Evolutionary conservation across 2,888 invertebrate genomes (phyloP), one percentile per base, ranked within the genome.

Genomic region (Pristionchus fissidentatus): DNA sequence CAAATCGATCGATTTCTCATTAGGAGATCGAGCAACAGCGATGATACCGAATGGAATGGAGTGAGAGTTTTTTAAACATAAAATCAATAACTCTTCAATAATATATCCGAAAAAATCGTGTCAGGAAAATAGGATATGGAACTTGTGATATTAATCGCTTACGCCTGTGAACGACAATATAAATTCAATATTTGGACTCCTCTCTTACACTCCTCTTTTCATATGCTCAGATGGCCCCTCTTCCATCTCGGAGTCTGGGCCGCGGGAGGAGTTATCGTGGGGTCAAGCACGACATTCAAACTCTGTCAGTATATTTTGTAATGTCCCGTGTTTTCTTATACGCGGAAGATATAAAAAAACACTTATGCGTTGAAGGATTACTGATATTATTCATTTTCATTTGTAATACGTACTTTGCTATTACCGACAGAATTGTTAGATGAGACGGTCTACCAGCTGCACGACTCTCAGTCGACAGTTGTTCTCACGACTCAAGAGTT

Each of bases 371-470:
- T n/a, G n/a, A n/a, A n/a, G n/a, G n/a, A n/a, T n/a, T n/a, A n/a
- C n/a, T n/a, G n/a, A n/a, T n/a, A n/a, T n/a, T n/a, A n/a, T n/a
- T n/a, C n/a, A n/a, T n/a, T n/a, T n/a, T n/a, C n/a, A n/a, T n/a
- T n/a, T n/a, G n/a, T n/a, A n/a, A n/a, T n/a, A n/a, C n/a, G n/a
- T n/a, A n/a, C n/a, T n/a, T n/a, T n/a, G n/a, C n/a, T n/a, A n/a
- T n/a, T n/a, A n/a, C n/a, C n/a, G n/a, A n/a, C n/a, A n/a, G n/a
- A n/a, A n/a, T n/a, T 19, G 22, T 70, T 41, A 70, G 70, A 70
- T 41, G 70, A 70, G 70, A 41, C 41, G 7, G 41, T n/a, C n/a
- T 70, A 5, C n/a, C 70, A 70, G 41, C 22, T 70, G 70, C 38
- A 26, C 10, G 70, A 70, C 26, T 70, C 41, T 4, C n/a, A 15